Conservation (phyloP, 2,888 invertebrate species). For the Platycnemis pennipes region DNA sequence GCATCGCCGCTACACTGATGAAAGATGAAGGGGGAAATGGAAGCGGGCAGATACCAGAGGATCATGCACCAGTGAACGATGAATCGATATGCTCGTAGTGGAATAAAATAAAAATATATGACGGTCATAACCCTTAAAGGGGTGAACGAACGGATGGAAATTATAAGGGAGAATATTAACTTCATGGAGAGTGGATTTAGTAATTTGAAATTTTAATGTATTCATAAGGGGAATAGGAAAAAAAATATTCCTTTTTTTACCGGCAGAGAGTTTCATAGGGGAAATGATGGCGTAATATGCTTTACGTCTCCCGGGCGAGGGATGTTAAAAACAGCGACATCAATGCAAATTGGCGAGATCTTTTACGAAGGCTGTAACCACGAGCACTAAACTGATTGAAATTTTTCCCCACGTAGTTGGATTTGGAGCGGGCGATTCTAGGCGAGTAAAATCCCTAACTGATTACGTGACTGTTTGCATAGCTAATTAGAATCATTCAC, state of each 20-base stretch:
- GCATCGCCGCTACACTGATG: not conserved
- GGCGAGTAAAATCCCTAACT: not conserved
- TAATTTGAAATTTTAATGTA: slow-evolving; percentile 44
- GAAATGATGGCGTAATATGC: not conserved
- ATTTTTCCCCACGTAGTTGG: not conserved
- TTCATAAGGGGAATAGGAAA: slow-evolving; percentile 1
- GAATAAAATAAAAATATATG: not conserved
- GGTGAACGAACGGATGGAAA: slow-evolving; percentile 37
- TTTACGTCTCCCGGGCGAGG: not conserved
- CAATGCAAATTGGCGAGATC: not conserved
- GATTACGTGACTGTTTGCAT: not conserved
- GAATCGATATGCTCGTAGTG: not conserved
- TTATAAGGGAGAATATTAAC: slow-evolving; percentile 34
- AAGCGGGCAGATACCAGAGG: not conserved
- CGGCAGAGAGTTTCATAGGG: not conserved
- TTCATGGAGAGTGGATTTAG: slow-evolving; percentile 5
- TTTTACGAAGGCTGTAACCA: not conserved
- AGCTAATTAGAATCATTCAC: not conserved
- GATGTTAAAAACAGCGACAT: not conserved
- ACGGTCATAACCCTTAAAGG: slow-evolving; percentile 40
- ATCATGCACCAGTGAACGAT: not conserved
- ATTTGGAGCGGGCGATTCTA: not conserved
- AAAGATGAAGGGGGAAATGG: not conserved
- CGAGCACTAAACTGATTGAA: not conserved
- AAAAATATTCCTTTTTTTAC: not conserved